Evolutionary conservation across 2,797 vertebrate species (phyloP), one percentile per base, ranked within the genome.

Genomic region (Hydrophis major): DNA sequence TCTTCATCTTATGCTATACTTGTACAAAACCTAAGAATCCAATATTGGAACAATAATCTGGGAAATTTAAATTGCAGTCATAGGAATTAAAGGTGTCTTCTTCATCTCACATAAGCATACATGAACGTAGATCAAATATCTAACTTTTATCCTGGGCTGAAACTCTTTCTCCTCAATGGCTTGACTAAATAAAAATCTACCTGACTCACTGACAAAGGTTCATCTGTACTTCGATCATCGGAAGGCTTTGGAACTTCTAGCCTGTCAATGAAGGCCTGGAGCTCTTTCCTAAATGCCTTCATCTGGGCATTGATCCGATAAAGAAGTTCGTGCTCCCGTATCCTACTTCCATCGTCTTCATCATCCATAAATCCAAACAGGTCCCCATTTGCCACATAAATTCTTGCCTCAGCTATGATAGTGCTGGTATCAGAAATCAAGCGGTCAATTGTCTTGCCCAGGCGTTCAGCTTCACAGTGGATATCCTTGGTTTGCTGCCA

Each of bases 401-500:
- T 98, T 47, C 99, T 98, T 0, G 99, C 98, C 97, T 99, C 99
- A 0, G 99, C 98, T 95, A 99, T 99, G 97, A 99, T 99, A 96
- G 99, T 99, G 98, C 98, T 99, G 0, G 99, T 99, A 97, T 99
- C 99, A 14, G 99, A 96, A 95, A 99, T 99, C 69, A 99, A 97
- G 95, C 99, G 98, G 93, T 99, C 99, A 96, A 99, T 99, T 95
- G 99, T 99, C 97, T 99, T 99, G 95, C 98, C 98, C 96, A 99
- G 98, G 95, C 99, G 98, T 97, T 99, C 99, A 0, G 99, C 99
- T 96, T 99, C 99, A 0, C 98, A 98, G 96, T 99, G 98, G 98
- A 99, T 99, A 97, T 99, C 99, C 95, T 99, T 99, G 98, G 99
- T 98, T 94, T 99, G 99, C 96, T 99, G 99, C 94, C 99, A 98